Conservation (phyloP, 2,888 invertebrate genomes). For the Acanthosepion pharaonis region DNA sequence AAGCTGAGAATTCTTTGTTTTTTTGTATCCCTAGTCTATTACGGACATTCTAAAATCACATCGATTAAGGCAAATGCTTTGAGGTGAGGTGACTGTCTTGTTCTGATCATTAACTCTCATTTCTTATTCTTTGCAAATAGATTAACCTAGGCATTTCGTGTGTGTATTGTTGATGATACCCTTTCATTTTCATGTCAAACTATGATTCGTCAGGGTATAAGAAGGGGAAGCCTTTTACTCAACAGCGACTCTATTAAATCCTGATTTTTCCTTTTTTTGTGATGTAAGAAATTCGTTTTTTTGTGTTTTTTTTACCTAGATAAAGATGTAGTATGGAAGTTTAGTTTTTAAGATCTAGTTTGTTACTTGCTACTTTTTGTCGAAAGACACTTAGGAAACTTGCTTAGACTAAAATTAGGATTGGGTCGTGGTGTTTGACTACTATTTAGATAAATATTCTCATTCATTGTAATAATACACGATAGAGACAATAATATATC, state of each 20-base stretch:
- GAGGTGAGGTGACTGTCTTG: not conserved
- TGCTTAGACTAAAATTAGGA: not conserved
- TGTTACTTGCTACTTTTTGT: not conserved
- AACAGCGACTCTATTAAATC: not conserved
- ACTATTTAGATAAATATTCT: not conserved
- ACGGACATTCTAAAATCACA: not conserved
- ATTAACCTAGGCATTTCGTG: not conserved
- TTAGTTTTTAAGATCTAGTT: not conserved
- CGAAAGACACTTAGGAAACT: not conserved
- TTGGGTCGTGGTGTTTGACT: not conserved
- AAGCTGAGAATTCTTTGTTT: slow-evolving; percentile 38
- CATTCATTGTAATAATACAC: not conserved
- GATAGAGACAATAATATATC: not conserved
- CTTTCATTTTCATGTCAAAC: not conserved
- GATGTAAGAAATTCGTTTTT: not conserved
- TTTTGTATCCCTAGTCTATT: not conserved
- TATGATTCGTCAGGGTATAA: not conserved
- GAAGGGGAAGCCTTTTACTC: not conserved
- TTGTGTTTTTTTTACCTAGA: not conserved
- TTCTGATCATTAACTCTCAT: not conserved
- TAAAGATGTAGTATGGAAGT: not conserved
- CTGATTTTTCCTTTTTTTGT: not conserved
- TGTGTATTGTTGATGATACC: slow-evolving; percentile 10
- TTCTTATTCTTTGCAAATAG: not conserved
- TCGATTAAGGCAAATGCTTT: not conserved